These are phyloP conservation scores for Epizoanthus rinbou DNA, from an alignment of 92 coral and sea anemone genomes.

Conservation along the genomic window DNA sequence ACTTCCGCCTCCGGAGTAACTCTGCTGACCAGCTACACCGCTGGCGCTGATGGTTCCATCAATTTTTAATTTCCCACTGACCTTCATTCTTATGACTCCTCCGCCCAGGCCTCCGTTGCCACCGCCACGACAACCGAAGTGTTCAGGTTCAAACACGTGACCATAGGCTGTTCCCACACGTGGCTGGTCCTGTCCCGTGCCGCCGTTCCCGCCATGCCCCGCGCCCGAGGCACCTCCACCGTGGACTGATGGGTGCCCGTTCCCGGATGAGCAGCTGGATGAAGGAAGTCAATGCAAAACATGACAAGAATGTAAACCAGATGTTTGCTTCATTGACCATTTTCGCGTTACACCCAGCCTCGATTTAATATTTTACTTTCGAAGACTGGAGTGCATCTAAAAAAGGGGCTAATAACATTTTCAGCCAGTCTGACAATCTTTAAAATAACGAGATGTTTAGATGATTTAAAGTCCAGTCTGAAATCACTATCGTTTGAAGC, in stretches of 20 bases:
- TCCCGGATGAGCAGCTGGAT: constrained; percentile 44
- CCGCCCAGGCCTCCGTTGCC: constrained; percentile 96
- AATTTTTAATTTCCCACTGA: constrained; percentile 70
- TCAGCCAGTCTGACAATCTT: no score
- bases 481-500: no score
- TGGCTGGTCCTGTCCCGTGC: constrained; percentile 73
- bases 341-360: no score
- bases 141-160: constrained; percentile 92
- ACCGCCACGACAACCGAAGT: constrained; percentile 96
- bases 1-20: constrained; percentile 91
- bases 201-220: constrained; percentile 99
- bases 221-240: constrained; percentile 91
- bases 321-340: no score
- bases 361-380: no score
- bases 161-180: constrained; percentile 96
- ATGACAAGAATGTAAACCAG: no score
- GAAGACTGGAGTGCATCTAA: no score
- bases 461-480: no score
- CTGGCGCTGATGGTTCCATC: constrained; percentile 88
- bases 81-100: constrained; percentile 84
- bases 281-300: not conserved
- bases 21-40: constrained; percentile 71
- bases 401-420: no score
- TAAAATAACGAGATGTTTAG: no score
- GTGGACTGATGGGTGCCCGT: constrained; percentile 35